Percentiles rank a stretch among this genome's conserved stretches.
These are phyloP conservation scores for Lasaia peninsularis DNA, from an alignment of 1,140 invertebrate genomes.

Conservation along the genomic window DNA sequence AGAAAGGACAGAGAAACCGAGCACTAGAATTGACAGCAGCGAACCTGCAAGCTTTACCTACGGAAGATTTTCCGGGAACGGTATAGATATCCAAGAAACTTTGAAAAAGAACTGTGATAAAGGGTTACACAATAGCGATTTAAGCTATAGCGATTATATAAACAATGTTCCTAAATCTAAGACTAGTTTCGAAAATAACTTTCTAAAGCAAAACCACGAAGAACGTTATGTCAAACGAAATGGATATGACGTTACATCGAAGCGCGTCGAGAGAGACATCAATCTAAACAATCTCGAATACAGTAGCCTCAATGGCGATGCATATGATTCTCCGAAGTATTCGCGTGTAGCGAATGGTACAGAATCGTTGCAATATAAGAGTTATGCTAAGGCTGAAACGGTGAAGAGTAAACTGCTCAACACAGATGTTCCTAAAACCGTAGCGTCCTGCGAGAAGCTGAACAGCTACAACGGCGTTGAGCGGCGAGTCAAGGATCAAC, in stretches of 20 bases:
- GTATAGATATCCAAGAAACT: constrained; percentile 66
- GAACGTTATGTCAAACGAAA: constrained; percentile 67
- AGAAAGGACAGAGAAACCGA: constrained; percentile 42
- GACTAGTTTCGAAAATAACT: constrained; percentile 72
- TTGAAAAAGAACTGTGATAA: constrained; percentile 73
- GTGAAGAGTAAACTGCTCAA: constrained; percentile 69
- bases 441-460: constrained; percentile 67
- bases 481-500: constrained; percentile 53
- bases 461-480: constrained; percentile 50
- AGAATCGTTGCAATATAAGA: constrained; percentile 69
- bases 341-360: constrained; percentile 67
- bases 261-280: constrained; percentile 61
- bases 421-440: constrained; percentile 67
- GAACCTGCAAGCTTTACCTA: constrained; percentile 56
- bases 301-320: constrained; percentile 59
- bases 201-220: constrained; percentile 65
- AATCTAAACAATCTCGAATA: constrained; percentile 66
- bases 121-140: constrained; percentile 68
- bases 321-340: constrained; percentile 71
- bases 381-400: constrained; percentile 66
- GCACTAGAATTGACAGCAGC: constrained; percentile 47
- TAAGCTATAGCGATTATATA: constrained; percentile 63
- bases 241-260: constrained; percentile 51
- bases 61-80: constrained; percentile 54
- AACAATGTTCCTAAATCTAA: constrained; percentile 76